These are phyloP conservation scores for Amblyraja radiata DNA, from an alignment of 2,797 vertebrate species.

Conservation along the genomic window DNA sequence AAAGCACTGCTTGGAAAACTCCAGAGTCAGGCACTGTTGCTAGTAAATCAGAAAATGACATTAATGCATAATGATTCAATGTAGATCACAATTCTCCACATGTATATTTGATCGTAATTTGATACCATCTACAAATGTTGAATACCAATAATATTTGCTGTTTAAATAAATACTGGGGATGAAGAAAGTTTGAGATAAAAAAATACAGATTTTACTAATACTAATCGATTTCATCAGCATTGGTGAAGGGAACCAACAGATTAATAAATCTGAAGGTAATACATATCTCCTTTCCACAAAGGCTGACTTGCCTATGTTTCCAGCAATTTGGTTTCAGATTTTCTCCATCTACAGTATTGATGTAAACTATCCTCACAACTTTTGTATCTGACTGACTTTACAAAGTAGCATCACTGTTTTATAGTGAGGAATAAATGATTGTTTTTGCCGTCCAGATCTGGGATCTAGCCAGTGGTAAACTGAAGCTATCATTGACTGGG, in stretches of 20 bases:
- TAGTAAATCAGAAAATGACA: not conserved
- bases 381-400: not conserved
- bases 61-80: too few relatives aligned
- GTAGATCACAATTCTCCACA: not conserved
- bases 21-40: not conserved
- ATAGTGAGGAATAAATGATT: not conserved
- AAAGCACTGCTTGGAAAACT: not conserved
- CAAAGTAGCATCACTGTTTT: not conserved
- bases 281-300: not conserved
- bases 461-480: conserved; percentile 91
- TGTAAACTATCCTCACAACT: not conserved
- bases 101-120: not conserved
- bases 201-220: not conserved
- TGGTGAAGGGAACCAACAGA: not conserved
- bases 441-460: conserved; percentile 72
- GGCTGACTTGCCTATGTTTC: not conserved
- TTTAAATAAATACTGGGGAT: not conserved
- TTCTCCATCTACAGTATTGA: too few relatives aligned
- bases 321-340: not conserved
- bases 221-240: not conserved
- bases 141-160: not conserved
- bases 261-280: not conserved
- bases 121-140: not conserved
- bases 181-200: not conserved
- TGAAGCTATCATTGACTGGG: conserved; percentile 90